Conservation (phyloP, 2,113 vertebrate species). For the Narcine bancroftii region DNA sequence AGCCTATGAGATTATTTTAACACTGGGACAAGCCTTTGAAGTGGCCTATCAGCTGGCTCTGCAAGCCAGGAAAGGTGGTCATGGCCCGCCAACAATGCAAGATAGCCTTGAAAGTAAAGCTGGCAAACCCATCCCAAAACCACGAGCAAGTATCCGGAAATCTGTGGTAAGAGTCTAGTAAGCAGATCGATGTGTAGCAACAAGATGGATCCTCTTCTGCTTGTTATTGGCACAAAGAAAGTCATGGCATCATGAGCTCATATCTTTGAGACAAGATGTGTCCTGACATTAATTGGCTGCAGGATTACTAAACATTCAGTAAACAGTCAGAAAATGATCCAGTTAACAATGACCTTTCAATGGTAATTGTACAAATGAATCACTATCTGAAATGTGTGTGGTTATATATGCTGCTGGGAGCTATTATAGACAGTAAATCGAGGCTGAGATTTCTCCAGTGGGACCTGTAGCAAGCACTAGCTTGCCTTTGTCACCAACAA, state of each 20-base stretch:
- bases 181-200: constrained; percentile 24
- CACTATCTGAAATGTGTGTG: not conserved
- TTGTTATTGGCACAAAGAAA: constrained; percentile 10
- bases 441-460: constrained; percentile 27
- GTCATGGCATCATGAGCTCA: not conserved
- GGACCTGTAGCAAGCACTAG: constrained; percentile 19
- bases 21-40: constrained; percentile 94
- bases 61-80: constrained; percentile 90
- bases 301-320: constrained; percentile 6
- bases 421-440: constrained; percentile 2
- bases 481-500: constrained; percentile 19
- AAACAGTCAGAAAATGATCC: constrained; percentile 17
- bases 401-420: constrained; percentile 18
- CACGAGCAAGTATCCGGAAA: constrained; percentile 94
- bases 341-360: constrained; percentile 36
- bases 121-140: constrained; percentile 93
- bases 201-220: constrained; percentile 24
- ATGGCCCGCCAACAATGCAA: constrained; percentile 85
- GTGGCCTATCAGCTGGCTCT: constrained; percentile 96
- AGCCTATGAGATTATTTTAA: constrained; percentile 98
- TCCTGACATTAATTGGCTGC: not conserved
- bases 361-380: constrained; percentile 34
- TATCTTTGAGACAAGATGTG: not conserved
- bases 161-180: constrained; percentile 72
- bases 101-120: constrained; percentile 98